phyloP scores from a whole-genome alignment of 2,797 vertebrate species.

The Tadarida brasiliensis region DNA sequence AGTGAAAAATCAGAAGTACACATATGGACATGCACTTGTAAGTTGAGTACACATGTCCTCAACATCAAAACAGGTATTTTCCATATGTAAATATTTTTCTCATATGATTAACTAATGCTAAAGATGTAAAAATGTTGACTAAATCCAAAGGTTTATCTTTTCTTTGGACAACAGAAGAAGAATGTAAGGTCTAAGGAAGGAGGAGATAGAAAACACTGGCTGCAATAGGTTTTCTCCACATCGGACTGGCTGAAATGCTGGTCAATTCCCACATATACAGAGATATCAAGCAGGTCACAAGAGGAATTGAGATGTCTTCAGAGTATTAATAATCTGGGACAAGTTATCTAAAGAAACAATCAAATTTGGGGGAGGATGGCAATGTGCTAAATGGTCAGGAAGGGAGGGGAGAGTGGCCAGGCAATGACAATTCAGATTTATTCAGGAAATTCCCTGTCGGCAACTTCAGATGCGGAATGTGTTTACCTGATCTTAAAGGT shows the following conservation, averaged over 20 bases:
- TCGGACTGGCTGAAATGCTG: not conserved
- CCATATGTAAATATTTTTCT: not conserved
- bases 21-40: not conserved
- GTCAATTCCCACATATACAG: not conserved
- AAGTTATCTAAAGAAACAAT: not conserved
- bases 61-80: not conserved
- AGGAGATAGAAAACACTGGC: not conserved
- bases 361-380: not conserved
- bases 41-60: not conserved
- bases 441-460: not conserved
- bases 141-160: not conserved
- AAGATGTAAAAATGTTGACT: not conserved
- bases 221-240: not conserved
- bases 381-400: not conserved
- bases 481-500: not conserved
- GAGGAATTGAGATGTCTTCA: not conserved
- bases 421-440: not conserved
- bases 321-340: not conserved
- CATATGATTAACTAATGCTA: not conserved
- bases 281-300: not conserved
- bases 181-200: not conserved
- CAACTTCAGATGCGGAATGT: rapidly evolving
- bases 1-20: not conserved
- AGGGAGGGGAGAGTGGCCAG: not conserved
- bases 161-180: not conserved